Evolutionary conservation across 2,113 vertebrate genomes (phyloP).

Genomic region (Pachyramphus minor): DNA sequence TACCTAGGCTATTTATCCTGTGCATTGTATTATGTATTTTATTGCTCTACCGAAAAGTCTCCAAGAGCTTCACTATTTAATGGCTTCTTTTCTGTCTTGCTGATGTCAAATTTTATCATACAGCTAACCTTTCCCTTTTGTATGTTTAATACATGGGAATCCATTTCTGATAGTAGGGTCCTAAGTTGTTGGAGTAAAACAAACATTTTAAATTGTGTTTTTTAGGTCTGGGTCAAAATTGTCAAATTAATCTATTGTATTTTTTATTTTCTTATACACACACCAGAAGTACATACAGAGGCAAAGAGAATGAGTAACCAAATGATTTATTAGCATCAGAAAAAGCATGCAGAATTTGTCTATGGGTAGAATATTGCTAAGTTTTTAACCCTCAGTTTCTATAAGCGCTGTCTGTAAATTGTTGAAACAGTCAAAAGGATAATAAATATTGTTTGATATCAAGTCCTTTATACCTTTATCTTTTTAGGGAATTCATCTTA

Average conservation of each 20-base stretch:
- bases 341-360: neutral
- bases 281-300: neutral
- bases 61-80: neutral
- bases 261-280: neutral
- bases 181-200: neutral
- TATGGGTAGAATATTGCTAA: neutral
- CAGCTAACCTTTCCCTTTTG: neutral
- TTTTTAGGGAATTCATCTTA: neutral
- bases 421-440: neutral
- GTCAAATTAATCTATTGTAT: neutral
- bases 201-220: neutral
- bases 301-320: neutral
- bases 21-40: neutral
- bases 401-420: neutral
- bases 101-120: neutral
- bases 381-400: neutral
- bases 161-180: rapidly evolving
- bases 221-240: neutral
- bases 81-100: neutral
- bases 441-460: neutral
- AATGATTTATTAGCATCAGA: neutral
- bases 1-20: neutral
- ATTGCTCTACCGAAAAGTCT: neutral
- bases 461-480: neutral
- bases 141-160: neutral